These are phyloP conservation scores for Pseudachorutes palmiensis DNA, from an alignment of 1,140 invertebrate genomes.

Conservation along the genomic window DNA sequence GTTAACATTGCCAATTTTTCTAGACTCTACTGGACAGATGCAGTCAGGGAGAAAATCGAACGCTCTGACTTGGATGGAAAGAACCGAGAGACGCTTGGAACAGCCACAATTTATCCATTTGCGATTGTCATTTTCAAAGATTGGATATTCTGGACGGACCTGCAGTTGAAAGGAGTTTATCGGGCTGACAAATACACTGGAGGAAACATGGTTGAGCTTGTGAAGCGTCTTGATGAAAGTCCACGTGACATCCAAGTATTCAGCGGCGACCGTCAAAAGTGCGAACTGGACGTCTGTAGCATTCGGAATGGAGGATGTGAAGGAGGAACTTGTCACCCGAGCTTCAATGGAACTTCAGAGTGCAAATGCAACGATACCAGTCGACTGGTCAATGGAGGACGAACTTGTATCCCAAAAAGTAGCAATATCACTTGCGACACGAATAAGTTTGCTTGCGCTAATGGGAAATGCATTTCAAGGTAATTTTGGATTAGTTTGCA, in stretches of 20 bases:
- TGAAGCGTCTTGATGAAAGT: constrained; percentile 79
- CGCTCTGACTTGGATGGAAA: constrained; percentile 78
- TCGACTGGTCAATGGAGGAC: constrained; percentile 82
- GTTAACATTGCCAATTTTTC: neutral
- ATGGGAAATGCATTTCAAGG: constrained; percentile 85
- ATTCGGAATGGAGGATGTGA: constrained; percentile 94
- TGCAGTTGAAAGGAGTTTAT: constrained; percentile 87
- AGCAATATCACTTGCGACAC: constrained; percentile 80
- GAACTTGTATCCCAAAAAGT: constrained; percentile 67
- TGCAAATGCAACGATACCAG: constrained; percentile 77
- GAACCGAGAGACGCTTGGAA: constrained; percentile 60
- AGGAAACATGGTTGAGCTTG: constrained; percentile 86
- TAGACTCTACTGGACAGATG: constrained; percentile 90
- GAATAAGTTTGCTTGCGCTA: constrained; percentile 83
- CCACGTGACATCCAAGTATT: constrained; percentile 86
- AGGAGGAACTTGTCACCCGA: constrained; percentile 87
- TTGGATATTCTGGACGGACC: constrained; percentile 96
- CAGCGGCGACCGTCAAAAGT: constrained; percentile 68
- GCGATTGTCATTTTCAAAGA: constrained; percentile 83
- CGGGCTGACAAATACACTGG: constrained; percentile 95
- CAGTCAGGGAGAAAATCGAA: constrained; percentile 94
- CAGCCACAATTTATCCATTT: constrained; percentile 91
- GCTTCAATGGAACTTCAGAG: constrained; percentile 66
- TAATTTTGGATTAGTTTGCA: neutral
- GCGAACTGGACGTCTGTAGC: constrained; percentile 73